Evolutionary conservation across 2,113 vertebrate species (phyloP).

Genomic region (Theristicus caerulescens): DNA sequence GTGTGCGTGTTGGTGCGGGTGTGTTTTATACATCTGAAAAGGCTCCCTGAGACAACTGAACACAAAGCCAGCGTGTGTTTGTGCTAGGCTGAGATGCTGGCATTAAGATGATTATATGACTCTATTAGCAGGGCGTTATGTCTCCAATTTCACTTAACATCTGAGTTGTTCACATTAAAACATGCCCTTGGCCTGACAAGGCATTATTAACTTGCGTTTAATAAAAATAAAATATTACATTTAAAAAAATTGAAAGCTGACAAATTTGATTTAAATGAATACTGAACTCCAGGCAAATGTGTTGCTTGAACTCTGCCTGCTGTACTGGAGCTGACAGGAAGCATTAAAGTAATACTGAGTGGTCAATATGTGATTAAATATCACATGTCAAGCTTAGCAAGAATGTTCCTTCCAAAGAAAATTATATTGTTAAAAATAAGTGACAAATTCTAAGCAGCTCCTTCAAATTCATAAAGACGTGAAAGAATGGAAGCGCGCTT

Average conservation of each 20-base stretch:
- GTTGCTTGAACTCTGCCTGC: constrained; percentile 69
- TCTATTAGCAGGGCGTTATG: constrained; percentile 34
- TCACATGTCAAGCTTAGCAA: constrained; percentile 62
- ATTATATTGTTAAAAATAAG: constrained; percentile 74
- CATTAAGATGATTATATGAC: constrained; percentile 25
- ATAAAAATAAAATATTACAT: constrained; percentile 66
- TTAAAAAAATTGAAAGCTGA: constrained; percentile 68
- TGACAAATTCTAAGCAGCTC: constrained; percentile 65
- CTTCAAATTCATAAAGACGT: constrained; percentile 61
- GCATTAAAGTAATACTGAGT: constrained; percentile 58
- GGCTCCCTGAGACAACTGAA: not conserved
- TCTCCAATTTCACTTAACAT: constrained; percentile 48
- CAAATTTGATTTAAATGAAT: constrained; percentile 71
- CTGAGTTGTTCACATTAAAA: constrained; percentile 56
- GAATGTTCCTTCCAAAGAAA: constrained; percentile 53
- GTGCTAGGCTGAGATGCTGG: constrained; percentile 14
- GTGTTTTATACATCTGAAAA: not conserved
- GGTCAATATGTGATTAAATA: constrained; percentile 68
- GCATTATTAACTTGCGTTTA: constrained; percentile 71
- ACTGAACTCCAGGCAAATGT: constrained; percentile 70
- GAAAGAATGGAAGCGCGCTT: constrained; percentile 50
- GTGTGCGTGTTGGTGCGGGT: not conserved
- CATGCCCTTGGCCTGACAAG: constrained; percentile 62
- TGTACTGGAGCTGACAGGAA: constrained; percentile 64
- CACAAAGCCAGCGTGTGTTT: not conserved